Evolutionary conservation across 1,140 invertebrate species (phyloP), one percentile per base, ranked within the genome.

Genomic region (Bombus picipes): DNA sequence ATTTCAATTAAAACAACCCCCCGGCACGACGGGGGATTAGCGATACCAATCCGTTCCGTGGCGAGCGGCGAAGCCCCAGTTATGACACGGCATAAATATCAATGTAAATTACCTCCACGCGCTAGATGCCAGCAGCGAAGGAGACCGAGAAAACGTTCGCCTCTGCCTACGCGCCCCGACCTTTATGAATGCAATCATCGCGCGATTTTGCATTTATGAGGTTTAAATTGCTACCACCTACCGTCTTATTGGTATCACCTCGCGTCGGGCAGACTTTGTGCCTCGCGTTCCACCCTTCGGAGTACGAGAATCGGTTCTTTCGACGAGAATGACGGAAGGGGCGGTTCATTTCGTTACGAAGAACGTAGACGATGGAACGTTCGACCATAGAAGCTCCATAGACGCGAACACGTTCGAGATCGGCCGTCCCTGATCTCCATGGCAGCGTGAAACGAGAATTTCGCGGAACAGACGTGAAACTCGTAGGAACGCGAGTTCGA

Each of bases 1-100:
- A 95, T 95, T 95, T 95, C 95, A 95, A 95, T 95, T 95, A 95
- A 95, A 95, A 95, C 94, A 95, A 95, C 94, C 94, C 94, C 94
- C 94, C 91, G 90, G 91, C 92, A 94, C 76, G 92, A 87, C 85
- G 84, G 91, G 90, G 94, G 95, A 95, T 95, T 95, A 95, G 92
- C 92, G 93, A 92, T 94, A 94, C 93, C 94, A 95, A 95, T 95
- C 94, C 94, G 92, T 93, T 92, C 86, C 91, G 88, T 90, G 77
- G 85, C 77, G 72, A 41, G 65, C 78, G 74, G 81, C 84, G 84
- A 59, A 88, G 86, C 71, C 87, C 82, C 92, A 93, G 94, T 95
- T 95, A 95, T 95, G 94, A 95, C 94, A 92, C 91, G 92, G 95
- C 94, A 95, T 95, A 95, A 95, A 95, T 95, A 95, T 95, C 94